Evolutionary conservation across 2,888 invertebrate species (phyloP).

Genomic region (Cryptus viduatorius): DNA sequence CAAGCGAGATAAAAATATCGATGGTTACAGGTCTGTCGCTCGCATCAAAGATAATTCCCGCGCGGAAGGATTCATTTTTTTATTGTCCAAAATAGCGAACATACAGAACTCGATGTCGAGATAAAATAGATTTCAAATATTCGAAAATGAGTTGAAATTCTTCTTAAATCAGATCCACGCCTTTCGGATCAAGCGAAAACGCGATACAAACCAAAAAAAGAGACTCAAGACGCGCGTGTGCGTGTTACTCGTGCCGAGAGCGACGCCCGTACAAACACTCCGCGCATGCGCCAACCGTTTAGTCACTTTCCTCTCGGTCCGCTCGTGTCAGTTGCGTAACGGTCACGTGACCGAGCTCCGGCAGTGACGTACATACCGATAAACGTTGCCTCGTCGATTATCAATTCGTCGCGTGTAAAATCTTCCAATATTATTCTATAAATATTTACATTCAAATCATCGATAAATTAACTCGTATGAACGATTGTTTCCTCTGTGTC

Average conservation of each 20-base stretch:
- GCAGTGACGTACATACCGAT: background rate
- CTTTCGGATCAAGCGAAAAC: background rate
- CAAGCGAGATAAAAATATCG: background rate
- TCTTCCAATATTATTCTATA: background rate
- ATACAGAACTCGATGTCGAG: background rate
- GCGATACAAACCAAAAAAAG: background rate
- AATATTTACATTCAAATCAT: background rate
- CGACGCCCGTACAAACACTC: background rate
- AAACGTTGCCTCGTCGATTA: background rate
- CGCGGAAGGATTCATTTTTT: background rate
- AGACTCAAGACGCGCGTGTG: background rate
- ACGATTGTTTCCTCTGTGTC: background rate
- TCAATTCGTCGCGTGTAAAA: background rate
- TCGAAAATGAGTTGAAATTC: background rate
- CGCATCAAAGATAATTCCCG: background rate
- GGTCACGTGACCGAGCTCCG: background rate
- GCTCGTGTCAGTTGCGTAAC: background rate
- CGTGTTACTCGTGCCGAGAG: background rate
- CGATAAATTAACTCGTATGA: background rate
- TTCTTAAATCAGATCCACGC: background rate
- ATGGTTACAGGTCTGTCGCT: conserved; percentile 6
- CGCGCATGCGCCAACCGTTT: background rate
- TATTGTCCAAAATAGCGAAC: background rate
- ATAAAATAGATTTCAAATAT: background rate
- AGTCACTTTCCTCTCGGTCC: background rate